A percentile compares a stretch with the other conserved stretches of the same genome.
phyloP scores from a whole-genome alignment of 2,888 invertebrate genomes.

The Hemithea aestivaria region DNA sequence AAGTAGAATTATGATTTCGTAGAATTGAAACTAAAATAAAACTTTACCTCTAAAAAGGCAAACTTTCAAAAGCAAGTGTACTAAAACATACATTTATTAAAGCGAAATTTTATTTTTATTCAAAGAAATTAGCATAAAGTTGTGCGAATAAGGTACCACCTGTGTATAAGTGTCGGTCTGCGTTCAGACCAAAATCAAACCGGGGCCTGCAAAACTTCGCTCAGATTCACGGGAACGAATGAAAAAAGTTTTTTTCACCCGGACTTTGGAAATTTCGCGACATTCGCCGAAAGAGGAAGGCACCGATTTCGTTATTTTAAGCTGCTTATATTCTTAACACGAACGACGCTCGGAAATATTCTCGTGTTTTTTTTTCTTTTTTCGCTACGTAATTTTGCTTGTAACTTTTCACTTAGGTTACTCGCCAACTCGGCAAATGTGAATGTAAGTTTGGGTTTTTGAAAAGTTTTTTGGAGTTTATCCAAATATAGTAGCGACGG shows the following conservation, averaged over 20 bases:
- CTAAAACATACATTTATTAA: slow-evolving; percentile 45
- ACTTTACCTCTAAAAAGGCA: slow-evolving; percentile 25
- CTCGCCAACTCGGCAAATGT: slow-evolving; percentile 46
- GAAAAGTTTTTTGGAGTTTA: slow-evolving; percentile 59
- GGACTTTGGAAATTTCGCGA: slow-evolving; percentile 38
- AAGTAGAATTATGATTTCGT: slow-evolving; percentile 28
- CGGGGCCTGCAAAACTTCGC: slow-evolving; percentile 35
- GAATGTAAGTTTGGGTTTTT: slow-evolving; percentile 57
- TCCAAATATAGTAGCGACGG: slow-evolving; percentile 48
- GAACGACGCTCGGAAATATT: slow-evolving; percentile 40
- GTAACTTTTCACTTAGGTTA: slow-evolving; percentile 67
- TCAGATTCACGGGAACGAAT: slow-evolving; percentile 44
- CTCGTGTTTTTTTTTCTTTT: slow-evolving; percentile 39
- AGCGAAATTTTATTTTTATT: slow-evolving; percentile 41
- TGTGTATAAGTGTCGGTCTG: slow-evolving; percentile 41
- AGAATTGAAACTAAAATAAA: slow-evolving; percentile 34
- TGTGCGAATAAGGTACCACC: slow-evolving; percentile 48
- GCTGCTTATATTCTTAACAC: slow-evolving; percentile 66
- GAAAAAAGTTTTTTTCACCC: slow-evolving; percentile 51
- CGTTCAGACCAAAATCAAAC: slow-evolving; percentile 44
- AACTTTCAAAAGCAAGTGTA: slow-evolving; percentile 37
- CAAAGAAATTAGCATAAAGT: slow-evolving; percentile 37
- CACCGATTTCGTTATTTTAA: slow-evolving; percentile 61
- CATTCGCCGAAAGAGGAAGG: slow-evolving; percentile 32
- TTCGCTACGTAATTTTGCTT: slow-evolving; percentile 58